Percentiles rank a stretch among this genome's conserved stretches.
phyloP scores from a whole-genome alignment of 2,888 invertebrate genomes.

The Adelphocoris suturalis region DNA sequence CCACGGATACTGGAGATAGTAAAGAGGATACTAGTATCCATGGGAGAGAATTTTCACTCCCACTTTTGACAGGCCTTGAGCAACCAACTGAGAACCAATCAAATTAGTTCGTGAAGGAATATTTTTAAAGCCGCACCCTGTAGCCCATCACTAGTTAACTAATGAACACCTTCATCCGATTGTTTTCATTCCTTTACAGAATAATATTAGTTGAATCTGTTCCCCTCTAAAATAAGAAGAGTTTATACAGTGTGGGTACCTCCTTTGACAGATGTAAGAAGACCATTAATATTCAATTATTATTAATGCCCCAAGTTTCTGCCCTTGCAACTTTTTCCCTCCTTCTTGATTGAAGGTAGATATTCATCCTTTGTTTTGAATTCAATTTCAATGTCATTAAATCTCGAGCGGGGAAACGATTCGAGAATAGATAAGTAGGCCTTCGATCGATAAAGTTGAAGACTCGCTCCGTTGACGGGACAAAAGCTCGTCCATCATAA shows the following conservation, averaged over 20 bases:
- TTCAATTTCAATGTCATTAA: neutral
- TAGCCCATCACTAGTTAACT: too few relatives aligned
- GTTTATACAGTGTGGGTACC: neutral
- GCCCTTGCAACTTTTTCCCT: neutral
- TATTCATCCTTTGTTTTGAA: conserved; percentile 2
- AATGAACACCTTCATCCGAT: too few relatives aligned
- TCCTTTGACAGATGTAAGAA: neutral
- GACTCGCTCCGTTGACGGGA: conserved; percentile 12
- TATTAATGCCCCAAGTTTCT: neutral
- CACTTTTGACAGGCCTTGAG: too few relatives aligned
- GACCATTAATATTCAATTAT: neutral
- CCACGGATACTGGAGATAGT: too few relatives aligned
- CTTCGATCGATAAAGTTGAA: neutral
- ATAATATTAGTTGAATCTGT: too few relatives aligned
- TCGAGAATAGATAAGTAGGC: neutral
- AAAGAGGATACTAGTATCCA: too few relatives aligned
- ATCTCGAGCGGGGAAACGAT: neutral
- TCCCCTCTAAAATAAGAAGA: too few relatives aligned
- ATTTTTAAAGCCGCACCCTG: too few relatives aligned
- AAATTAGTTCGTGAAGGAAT: too few relatives aligned
- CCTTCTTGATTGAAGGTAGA: neutral
- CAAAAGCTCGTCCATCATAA: neutral
- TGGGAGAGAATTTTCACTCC: too few relatives aligned
- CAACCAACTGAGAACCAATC: too few relatives aligned
- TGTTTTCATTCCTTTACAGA: too few relatives aligned